phyloP scores from a whole-genome alignment of 2,888 invertebrate species.

The Chymomyza amoena region DNA sequence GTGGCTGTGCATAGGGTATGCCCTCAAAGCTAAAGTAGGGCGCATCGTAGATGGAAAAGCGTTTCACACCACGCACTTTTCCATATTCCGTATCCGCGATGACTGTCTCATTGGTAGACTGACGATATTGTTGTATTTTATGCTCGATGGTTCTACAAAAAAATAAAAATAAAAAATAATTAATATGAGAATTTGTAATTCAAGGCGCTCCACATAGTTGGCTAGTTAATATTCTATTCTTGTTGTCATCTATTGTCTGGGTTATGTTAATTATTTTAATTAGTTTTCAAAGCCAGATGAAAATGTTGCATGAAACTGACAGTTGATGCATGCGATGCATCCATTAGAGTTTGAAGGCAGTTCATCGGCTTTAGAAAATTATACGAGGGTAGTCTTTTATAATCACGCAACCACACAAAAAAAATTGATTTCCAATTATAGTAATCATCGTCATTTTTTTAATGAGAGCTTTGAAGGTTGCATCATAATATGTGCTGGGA shows the following conservation, averaged over 20 bases:
- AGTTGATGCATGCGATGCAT: conserved; percentile 33
- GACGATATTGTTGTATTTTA: conserved; percentile 72
- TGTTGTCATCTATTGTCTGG: conserved; percentile 19
- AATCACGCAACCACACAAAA: too few relatives aligned
- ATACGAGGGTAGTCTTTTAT: too few relatives aligned
- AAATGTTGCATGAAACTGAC: conserved; percentile 11
- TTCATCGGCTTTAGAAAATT: conserved; percentile 22
- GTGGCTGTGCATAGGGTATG: conserved; percentile 78
- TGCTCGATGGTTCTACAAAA: conserved; percentile 69
- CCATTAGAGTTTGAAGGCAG: conserved; percentile 55
- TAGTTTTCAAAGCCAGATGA: conserved; percentile 38
- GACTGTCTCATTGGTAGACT: conserved; percentile 69
- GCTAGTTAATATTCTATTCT: conserved; percentile 27
- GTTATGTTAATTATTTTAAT: conserved; percentile 51
- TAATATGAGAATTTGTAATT: conserved; percentile 33
- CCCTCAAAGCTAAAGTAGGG: conserved; percentile 77
- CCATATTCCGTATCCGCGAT: conserved; percentile 76
- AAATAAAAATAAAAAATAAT: conserved; percentile 11
- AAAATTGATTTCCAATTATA: too few relatives aligned
- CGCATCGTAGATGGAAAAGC: conserved; percentile 70
- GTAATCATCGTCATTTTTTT: too few relatives aligned
- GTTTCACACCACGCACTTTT: conserved; percentile 74
- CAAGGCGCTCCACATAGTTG: neutral
- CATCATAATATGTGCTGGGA: too few relatives aligned
- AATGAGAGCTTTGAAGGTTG: too few relatives aligned